phyloP scores from a whole-genome alignment of 2,113 vertebrate genomes.

The Cervus canadensis region DNA sequence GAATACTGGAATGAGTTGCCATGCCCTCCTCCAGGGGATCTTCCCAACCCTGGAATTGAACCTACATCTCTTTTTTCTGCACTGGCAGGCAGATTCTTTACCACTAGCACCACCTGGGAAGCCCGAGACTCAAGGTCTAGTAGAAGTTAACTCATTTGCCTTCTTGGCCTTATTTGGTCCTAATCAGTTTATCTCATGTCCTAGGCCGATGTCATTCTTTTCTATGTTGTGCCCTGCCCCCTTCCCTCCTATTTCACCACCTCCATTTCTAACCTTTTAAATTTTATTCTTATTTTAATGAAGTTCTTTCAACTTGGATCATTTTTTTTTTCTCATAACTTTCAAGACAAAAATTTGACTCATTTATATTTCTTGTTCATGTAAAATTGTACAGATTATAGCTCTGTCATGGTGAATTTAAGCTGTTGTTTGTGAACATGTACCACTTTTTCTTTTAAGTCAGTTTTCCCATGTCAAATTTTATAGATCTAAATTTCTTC shows the following conservation, averaged over 20 bases:
- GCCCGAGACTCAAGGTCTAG: not conserved
- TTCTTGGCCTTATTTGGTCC: not conserved
- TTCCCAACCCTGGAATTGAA: not conserved
- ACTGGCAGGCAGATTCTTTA: not conserved
- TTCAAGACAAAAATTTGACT: not conserved
- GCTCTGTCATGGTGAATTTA: not conserved
- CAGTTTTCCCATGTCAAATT: not conserved
- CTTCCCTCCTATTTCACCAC: not conserved
- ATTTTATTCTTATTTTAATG: not conserved
- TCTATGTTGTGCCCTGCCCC: not conserved
- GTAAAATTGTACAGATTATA: not conserved
- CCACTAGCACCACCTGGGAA: not conserved
- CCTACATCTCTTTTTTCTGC: not conserved
- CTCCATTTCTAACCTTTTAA: not conserved
- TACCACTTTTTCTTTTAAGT: not conserved
- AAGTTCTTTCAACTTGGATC: not conserved
- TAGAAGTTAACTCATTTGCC: not conserved
- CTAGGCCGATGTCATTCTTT: not conserved
- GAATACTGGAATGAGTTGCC: not conserved
- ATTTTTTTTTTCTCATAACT: not conserved
- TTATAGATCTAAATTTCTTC: not conserved
- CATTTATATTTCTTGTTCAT: not conserved
- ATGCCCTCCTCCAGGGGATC: not conserved
- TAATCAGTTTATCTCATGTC: not conserved
- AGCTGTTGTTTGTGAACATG: not conserved